phyloP scores from a whole-genome alignment of 2,113 vertebrate species.

The Antidorcas marsupialis region DNA sequence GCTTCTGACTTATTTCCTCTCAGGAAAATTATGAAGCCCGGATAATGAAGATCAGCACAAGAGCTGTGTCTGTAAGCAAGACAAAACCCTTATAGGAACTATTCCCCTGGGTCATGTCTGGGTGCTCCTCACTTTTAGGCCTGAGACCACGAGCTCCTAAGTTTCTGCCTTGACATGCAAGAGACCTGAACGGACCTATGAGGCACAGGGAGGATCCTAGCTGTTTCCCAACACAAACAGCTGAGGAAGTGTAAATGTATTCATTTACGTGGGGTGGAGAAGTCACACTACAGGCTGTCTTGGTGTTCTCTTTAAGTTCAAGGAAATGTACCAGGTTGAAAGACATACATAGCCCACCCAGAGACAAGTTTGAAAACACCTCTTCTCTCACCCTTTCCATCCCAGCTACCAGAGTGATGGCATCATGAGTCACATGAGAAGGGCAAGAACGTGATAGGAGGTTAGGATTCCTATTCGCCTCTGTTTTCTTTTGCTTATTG shows the following conservation, averaged over 20 bases:
- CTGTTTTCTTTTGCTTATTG: slow-evolving; percentile 23
- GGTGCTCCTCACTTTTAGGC: neutral
- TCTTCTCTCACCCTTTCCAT: slow-evolving; percentile 31
- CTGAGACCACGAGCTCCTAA: neutral
- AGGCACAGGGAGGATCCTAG: neutral
- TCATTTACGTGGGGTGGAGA: neutral
- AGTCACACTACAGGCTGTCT: slow-evolving; percentile 38
- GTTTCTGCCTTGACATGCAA: neutral
- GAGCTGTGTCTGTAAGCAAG: neutral
- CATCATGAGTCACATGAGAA: neutral
- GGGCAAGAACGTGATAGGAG: neutral
- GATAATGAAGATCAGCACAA: neutral
- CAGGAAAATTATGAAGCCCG: neutral
- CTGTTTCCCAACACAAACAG: neutral
- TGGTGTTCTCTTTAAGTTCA: slow-evolving; percentile 47
- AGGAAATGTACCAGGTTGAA: slow-evolving; percentile 54
- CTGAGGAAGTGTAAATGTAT: slow-evolving; percentile 32
- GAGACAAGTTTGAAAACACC: neutral
- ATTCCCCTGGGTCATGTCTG: neutral
- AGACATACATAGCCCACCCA: slow-evolving; percentile 40
- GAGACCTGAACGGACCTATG: neutral
- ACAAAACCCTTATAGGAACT: neutral
- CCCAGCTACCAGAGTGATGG: neutral
- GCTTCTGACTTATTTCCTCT: neutral
- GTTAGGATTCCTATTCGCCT: slow-evolving; percentile 2